These are phyloP conservation scores for Dasypogon diadema DNA, from an alignment of 2,888 invertebrate species.

Conservation along the genomic window DNA sequence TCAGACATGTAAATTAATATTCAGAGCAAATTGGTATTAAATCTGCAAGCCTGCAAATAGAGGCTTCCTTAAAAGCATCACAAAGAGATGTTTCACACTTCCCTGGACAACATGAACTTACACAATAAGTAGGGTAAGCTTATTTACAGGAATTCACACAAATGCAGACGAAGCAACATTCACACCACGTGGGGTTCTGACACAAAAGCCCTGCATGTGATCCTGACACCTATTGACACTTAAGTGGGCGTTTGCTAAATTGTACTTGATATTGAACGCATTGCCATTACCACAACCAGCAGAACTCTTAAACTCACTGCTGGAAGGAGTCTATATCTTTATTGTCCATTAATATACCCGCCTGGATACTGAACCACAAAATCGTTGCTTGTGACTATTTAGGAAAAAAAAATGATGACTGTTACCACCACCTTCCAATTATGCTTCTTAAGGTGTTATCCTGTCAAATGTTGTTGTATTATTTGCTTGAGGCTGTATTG, in stretches of 20 bases:
- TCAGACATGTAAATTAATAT: too few species aligned
- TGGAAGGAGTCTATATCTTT: constrained; percentile 29
- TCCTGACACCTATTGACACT: constrained; percentile 53
- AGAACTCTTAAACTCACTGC: not conserved
- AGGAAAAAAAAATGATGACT: constrained; percentile 10
- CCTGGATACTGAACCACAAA: not conserved
- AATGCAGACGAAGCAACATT: too few species aligned
- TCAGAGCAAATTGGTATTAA: too few species aligned
- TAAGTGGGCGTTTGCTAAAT: constrained; percentile 55
- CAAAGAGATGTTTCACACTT: too few species aligned
- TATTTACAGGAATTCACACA: too few species aligned
- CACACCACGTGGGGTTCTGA: not conserved
- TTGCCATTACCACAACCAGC: constrained; percentile 8
- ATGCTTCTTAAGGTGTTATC: constrained; percentile 26
- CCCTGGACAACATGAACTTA: too few species aligned
- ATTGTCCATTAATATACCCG: constrained; percentile 26
- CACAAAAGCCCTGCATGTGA: constrained; percentile 48
- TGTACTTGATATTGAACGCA: constrained; percentile 36
- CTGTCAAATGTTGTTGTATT: not conserved
- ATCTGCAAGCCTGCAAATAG: too few species aligned
- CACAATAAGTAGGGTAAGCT: too few species aligned
- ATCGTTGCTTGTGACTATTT: not conserved
- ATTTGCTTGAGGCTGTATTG: not conserved
- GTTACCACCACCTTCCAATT: constrained; percentile 21
- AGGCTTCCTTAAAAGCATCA: too few species aligned